A percentile compares a stretch with the other conserved stretches of the same genome.
Evolutionary conservation across 2,113 vertebrate genomes (phyloP).

Genomic region (Brienomyrus longianalis): DNA sequence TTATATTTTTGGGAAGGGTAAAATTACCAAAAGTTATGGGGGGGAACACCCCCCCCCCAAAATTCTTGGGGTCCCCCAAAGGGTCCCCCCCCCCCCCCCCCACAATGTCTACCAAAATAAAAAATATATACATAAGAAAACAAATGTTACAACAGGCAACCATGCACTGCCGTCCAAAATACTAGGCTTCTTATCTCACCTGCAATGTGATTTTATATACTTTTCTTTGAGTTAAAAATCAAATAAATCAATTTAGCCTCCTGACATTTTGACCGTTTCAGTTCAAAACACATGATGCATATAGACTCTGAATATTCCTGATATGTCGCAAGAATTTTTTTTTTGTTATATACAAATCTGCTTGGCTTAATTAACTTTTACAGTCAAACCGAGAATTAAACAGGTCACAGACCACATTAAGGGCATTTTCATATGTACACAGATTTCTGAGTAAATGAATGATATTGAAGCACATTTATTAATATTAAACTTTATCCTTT

Average conservation of each 20-base stretch:
- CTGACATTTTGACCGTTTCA: not conserved
- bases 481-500: not conserved
- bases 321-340: not conserved
- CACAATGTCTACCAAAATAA: not conserved
- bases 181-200: not conserved
- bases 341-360: not conserved
- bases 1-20: too few relatives aligned
- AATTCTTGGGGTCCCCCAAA: too few relatives aligned
- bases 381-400: not conserved
- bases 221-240: not conserved
- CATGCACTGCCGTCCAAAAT: not conserved
- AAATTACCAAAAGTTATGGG: too few relatives aligned
- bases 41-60: too few relatives aligned
- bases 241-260: not conserved
- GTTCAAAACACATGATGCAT: not conserved
- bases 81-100: too few relatives aligned
- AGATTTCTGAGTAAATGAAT: not conserved
- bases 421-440: not conserved
- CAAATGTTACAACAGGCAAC: not conserved
- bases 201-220: not conserved
- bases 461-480: not conserved
- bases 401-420: not conserved
- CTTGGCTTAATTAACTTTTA: not conserved
- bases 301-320: not conserved
- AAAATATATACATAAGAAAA: not conserved